phyloP scores from a whole-genome alignment of 2,113 vertebrate genomes.

The Pedionomus torquatus region DNA sequence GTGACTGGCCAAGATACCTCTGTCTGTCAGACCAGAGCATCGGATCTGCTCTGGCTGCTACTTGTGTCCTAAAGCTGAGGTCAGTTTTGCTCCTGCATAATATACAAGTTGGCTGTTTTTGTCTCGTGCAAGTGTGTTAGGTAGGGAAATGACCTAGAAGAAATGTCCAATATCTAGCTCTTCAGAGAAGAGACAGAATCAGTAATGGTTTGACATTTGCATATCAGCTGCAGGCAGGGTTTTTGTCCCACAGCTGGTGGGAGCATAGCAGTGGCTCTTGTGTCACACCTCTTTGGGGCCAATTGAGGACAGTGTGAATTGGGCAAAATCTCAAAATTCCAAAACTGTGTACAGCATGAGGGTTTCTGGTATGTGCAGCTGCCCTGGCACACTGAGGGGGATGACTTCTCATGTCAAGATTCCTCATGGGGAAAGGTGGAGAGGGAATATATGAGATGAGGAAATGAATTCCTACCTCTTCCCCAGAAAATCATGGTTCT shows the following conservation, averaged over 20 bases:
- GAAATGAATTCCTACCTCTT: neutral
- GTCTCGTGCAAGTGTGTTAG: neutral
- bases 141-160: neutral
- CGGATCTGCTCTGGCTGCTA: neutral
- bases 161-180: neutral
- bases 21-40: neutral
- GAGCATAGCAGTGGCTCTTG: neutral
- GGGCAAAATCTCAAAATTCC: neutral
- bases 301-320: neutral
- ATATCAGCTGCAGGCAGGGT: neutral
- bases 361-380: constrained; percentile 35
- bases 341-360: neutral
- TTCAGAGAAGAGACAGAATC: neutral
- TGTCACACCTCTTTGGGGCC: neutral
- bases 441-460: neutral
- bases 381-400: neutral
- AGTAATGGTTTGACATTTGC: neutral
- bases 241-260: neutral
- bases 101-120: neutral
- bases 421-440: neutral
- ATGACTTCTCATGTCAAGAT: neutral
- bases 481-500: neutral
- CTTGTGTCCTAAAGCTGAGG: neutral
- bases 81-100: neutral
- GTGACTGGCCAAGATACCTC: neutral